Evolutionary conservation across 2,113 vertebrate species (phyloP).

Genomic region (Colistium nudipinnis): DNA sequence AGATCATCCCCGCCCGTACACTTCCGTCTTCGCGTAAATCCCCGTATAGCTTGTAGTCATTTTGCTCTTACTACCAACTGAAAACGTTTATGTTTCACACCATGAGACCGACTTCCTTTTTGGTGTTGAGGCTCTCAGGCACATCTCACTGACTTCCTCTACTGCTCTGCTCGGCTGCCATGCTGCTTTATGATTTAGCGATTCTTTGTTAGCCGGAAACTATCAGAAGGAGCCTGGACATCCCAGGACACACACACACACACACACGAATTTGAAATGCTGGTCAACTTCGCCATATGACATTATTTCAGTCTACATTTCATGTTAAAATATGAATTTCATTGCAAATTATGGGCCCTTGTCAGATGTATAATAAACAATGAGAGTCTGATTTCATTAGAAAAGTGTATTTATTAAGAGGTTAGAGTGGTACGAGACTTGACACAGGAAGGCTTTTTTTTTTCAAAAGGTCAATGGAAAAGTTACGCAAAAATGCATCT

Average conservation of each 20-base stretch:
- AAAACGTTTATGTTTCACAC: neutral
- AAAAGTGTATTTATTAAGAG: slow-evolving; percentile 79
- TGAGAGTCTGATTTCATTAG: slow-evolving; percentile 49
- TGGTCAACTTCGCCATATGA: no score
- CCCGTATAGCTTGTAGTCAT: neutral
- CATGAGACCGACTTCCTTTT: neutral
- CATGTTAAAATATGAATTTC: neutral
- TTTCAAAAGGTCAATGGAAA: slow-evolving; percentile 48
- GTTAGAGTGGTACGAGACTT: slow-evolving; percentile 73
- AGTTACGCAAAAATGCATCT: slow-evolving; percentile 58
- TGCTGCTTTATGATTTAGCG: no score
- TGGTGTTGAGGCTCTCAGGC: neutral
- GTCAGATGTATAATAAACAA: neutral
- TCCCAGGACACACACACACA: no score
- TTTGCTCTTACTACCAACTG: no score
- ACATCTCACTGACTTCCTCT: neutral
- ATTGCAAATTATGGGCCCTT: neutral
- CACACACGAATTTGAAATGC: no score
- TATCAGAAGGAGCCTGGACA: no score
- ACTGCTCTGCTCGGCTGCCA: no score
- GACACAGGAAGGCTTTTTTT: slow-evolving; percentile 66
- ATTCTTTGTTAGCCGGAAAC: no score
- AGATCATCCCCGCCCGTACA: slow-evolving; percentile 24
- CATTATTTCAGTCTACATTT: neutral
- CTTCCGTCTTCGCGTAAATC: slow-evolving; percentile 54